Evolutionary conservation across 2,888 invertebrate genomes (phyloP).

Genomic region (Latrodectus hesperus): DNA sequence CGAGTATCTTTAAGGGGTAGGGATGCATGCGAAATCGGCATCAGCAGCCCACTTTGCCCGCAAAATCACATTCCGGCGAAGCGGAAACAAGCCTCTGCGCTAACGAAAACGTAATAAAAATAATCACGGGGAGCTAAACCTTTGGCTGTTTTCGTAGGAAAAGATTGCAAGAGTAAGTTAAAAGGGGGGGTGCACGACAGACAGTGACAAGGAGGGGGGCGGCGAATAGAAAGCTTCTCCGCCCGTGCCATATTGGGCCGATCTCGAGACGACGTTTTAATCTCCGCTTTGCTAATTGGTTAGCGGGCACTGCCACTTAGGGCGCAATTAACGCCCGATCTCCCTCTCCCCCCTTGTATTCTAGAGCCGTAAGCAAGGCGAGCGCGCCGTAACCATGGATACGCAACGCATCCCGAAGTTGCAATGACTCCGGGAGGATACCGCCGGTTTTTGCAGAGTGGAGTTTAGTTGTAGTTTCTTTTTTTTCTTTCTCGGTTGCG

Average conservation of each 20-base stretch:
- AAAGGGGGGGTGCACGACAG: not conserved
- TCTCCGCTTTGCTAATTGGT: constrained; percentile 69
- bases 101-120: constrained; percentile 53
- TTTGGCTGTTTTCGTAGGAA: not conserved
- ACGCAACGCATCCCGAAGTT: constrained; percentile 53
- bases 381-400: constrained; percentile 59
- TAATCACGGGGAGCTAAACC: constrained; percentile 17
- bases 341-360: constrained; percentile 2
- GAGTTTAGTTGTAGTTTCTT: not conserved
- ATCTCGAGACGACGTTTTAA: constrained; percentile 66
- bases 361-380: constrained; percentile 25
- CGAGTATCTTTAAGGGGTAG: no score
- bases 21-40: not conserved
- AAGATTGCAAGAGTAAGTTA: not conserved
- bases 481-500: not conserved
- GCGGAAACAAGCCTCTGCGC: constrained; percentile 42
- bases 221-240: constrained; percentile 19
- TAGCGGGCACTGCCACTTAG: constrained; percentile 68
- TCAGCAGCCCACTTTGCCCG: not conserved
- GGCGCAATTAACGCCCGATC: constrained; percentile 62
- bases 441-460: not conserved
- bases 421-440: not conserved
- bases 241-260: constrained; percentile 66
- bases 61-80: constrained; percentile 6
- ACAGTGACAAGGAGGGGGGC: constrained; percentile 12